Percentiles rank a stretch among this genome's conserved stretches.
Conservation (phyloP, 2,888 invertebrate species). For the Apamea monoglypha region DNA sequence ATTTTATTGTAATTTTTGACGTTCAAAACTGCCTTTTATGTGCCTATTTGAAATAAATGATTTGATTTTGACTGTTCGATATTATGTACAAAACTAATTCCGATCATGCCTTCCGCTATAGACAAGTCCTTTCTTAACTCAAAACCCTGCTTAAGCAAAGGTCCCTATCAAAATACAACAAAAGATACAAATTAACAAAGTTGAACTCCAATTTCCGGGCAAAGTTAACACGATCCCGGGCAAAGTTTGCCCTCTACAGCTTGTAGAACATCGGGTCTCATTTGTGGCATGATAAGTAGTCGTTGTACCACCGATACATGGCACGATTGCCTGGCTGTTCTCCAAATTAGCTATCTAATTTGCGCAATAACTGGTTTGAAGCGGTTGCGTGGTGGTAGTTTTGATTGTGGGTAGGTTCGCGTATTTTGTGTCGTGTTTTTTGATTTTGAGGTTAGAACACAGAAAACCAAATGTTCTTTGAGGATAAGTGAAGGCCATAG, state of each 20-base stretch:
- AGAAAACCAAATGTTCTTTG: not conserved
- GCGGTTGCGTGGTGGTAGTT: not conserved
- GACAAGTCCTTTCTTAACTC: conserved; percentile 10
- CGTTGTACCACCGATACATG: conserved; percentile 43
- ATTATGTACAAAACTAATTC: not conserved
- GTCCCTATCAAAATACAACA: conserved; percentile 50
- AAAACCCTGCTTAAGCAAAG: not conserved
- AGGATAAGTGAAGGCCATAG: not conserved
- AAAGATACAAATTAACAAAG: conserved; percentile 57
- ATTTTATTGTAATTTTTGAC: too few species aligned
- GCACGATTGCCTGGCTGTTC: conserved; percentile 50
- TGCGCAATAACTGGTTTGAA: conserved; percentile 40
- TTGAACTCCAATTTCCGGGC: conserved; percentile 51
- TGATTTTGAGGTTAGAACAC: not conserved
- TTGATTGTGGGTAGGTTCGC: not conserved
- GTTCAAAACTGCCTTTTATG: too few species aligned
- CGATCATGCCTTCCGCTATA: not conserved
- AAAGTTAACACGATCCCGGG: conserved; percentile 22
- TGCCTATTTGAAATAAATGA: too few species aligned
- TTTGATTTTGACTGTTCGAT: not conserved
- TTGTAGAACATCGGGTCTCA: conserved; percentile 40
- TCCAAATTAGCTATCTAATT: conserved; percentile 56
- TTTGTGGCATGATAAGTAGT: conserved; percentile 55
- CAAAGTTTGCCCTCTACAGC: conserved; percentile 39
- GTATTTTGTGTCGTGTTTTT: conserved; percentile 7